Conservation (phyloP, 30 jellyfish, hydroid and myxozoan genomes). For the Phacellophora camtschatica region DNA sequence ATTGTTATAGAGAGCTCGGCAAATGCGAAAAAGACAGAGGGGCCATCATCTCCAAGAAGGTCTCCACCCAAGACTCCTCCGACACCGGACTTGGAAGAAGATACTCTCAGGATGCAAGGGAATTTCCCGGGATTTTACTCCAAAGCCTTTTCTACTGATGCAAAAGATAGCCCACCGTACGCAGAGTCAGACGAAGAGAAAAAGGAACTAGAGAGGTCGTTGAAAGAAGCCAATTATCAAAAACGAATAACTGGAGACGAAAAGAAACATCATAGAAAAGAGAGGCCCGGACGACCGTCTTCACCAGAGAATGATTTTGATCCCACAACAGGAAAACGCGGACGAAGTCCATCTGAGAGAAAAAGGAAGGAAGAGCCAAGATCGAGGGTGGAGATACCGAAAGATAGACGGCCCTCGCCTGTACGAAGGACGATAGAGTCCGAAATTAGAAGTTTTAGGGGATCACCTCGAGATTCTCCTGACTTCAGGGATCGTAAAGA, state of each 20-base stretch:
- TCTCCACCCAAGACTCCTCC: conserved; percentile 82
- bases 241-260: conserved; percentile 34
- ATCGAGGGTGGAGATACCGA: background rate
- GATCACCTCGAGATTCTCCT: conserved; percentile 65
- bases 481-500: conserved; percentile 50
- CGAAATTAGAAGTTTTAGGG: conserved; percentile 41
- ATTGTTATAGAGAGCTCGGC: background rate
- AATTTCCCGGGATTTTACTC: conserved; percentile 15
- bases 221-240: conserved; percentile 54
- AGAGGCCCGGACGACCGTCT: background rate
- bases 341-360: conserved; percentile 39
- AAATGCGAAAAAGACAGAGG: background rate
- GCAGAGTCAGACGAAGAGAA: conserved; percentile 65
- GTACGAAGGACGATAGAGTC: conserved; percentile 16
- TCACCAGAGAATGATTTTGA: conserved; percentile 51
- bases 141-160: background rate
- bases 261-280: conserved; percentile 40
- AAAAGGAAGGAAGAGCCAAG: conserved; percentile 6
- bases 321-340: conserved; percentile 4
- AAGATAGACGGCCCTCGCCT: conserved; percentile 15
- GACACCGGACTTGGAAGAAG: conserved; percentile 83
- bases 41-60: conserved; percentile 44
- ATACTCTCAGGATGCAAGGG: conserved; percentile 39
- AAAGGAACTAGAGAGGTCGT: conserved; percentile 43
- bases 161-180: conserved; percentile 9